Evolutionary conservation across 2,113 vertebrate species (phyloP), one percentile per base, ranked within the genome.

Genomic region (Carassius carassius): DNA sequence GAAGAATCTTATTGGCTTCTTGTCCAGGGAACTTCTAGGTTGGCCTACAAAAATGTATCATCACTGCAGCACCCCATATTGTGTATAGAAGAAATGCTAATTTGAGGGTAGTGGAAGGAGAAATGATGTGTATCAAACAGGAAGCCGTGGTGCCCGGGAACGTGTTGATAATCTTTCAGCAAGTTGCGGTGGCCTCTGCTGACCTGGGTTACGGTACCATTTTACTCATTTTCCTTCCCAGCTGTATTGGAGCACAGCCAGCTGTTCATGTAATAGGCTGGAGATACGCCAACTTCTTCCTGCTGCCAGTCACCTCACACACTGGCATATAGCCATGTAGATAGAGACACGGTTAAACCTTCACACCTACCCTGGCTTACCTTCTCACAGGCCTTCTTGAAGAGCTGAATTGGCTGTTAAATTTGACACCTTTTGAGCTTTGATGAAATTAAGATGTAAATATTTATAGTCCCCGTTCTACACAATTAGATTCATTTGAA

Each of bases 181-280:
- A 78, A 9, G 84, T 44, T 65, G 4, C 63, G 10, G 62, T 79
- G 83, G 85, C 73, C 86, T 86, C 85, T 86, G 83, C 51, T 88
- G 90, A 91, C 91, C 90, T 89, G 88, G 86, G 89, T 93, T 93
- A 85, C 60, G 83, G 85, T 86, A 91, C 83, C 88, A 92, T 90
- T 93, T 93, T 90, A 93, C 91, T 93, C 79, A 41, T 70, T 82
- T 82, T 91, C 70, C 90, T 92, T 86, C 82, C 86, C 90, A 93
- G 91, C 91, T 92, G 90, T 86, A 88, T 91, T 95, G 94, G 94
- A 93, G 19, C 29, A 41, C 56, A 25, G 92, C 94, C 94, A 94
- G 89, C 89, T 82, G 82, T 86, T 92, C 88, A 90, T 92, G 87
- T 89, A 93, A 92, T 92, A 90, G 88, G 54, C 88, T 93, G 94